Conservation (phyloP, 2,888 invertebrate species). For the Plagodis dolabraria region DNA sequence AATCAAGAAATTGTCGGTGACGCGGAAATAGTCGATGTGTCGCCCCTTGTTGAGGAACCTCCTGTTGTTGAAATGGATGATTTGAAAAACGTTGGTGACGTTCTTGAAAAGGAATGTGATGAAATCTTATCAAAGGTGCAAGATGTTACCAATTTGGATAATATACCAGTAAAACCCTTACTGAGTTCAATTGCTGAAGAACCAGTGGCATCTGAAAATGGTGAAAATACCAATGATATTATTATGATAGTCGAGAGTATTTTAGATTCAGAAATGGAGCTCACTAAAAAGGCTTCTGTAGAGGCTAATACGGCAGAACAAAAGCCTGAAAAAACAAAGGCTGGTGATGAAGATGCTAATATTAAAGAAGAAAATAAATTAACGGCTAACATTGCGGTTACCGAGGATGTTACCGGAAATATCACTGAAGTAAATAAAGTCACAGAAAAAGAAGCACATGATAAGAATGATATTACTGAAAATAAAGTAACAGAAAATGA, state of each 20-base stretch:
- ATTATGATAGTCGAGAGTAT: constrained; percentile 76
- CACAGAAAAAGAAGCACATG: no score
- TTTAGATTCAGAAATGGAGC: constrained; percentile 69
- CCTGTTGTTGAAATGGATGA: constrained; percentile 66
- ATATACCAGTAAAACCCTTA: constrained; percentile 68
- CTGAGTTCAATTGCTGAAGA: constrained; percentile 71
- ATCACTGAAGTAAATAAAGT: no score
- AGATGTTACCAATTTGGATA: constrained; percentile 74
- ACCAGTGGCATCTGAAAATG: constrained; percentile 69
- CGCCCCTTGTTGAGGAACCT: constrained; percentile 68
- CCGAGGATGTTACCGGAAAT: neutral
- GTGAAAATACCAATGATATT: constrained; percentile 65
- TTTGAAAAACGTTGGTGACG: constrained; percentile 46
- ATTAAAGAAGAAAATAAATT: constrained; percentile 29
- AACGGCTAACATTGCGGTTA: constrained; percentile 20
- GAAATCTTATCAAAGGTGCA: constrained; percentile 79
- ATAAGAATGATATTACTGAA: no score
- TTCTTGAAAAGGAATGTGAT: constrained; percentile 78
- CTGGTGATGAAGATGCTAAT: neutral
- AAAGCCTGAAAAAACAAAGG: constrained; percentile 22
- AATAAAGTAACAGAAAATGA: no score
- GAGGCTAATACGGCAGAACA: constrained; percentile 39
- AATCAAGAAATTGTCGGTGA: constrained; percentile 57
- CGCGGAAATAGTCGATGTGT: constrained; percentile 61
- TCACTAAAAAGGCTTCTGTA: constrained; percentile 62